Evolutionary conservation across 1,140 invertebrate species (phyloP).

Genomic region (Drosophila oshimai): DNA sequence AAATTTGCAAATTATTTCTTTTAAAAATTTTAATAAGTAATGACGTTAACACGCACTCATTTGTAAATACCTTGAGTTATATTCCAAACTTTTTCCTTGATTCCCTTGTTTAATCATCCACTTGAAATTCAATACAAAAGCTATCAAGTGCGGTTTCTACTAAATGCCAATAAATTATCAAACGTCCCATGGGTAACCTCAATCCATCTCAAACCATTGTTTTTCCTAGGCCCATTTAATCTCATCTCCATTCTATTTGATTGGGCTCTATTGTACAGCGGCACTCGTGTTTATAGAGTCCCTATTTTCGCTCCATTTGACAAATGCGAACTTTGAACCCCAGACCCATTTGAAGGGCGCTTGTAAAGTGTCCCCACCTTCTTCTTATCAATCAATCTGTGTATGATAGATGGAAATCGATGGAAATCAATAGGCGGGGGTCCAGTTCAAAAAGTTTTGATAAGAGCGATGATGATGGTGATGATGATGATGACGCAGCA

Average conservation of each 20-base stretch:
- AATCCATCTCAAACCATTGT: neutral
- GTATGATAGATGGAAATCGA: slow-evolving; percentile 31
- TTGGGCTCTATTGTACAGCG: slow-evolving; percentile 10
- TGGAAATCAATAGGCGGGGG: slow-evolving; percentile 39
- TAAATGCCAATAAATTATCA: neutral
- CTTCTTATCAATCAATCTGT: slow-evolving; percentile 42
- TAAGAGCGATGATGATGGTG: slow-evolving; percentile 14
- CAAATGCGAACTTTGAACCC: slow-evolving; percentile 45
- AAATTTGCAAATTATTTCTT: no score
- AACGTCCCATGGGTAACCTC: neutral
- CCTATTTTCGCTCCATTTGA: slow-evolving; percentile 34
- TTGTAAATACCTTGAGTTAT: neutral
- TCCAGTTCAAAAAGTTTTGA: slow-evolving; percentile 20
- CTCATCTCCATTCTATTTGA: neutral
- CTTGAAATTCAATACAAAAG: slow-evolving; percentile 8
- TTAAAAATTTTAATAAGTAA: neutral
- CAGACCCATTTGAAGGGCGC: neutral
- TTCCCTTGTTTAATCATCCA: neutral
- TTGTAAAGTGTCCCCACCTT: neutral
- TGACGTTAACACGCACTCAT: neutral
- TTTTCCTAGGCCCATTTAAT: slow-evolving; percentile 3
- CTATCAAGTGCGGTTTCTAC: neutral
- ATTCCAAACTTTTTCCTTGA: neutral
- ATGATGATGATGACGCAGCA: slow-evolving; percentile 51
- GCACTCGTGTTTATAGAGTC: slow-evolving; percentile 10